These are phyloP conservation scores for Cranoglanis bouderius DNA, from an alignment of 2,113 vertebrate genomes.

Conservation along the genomic window DNA sequence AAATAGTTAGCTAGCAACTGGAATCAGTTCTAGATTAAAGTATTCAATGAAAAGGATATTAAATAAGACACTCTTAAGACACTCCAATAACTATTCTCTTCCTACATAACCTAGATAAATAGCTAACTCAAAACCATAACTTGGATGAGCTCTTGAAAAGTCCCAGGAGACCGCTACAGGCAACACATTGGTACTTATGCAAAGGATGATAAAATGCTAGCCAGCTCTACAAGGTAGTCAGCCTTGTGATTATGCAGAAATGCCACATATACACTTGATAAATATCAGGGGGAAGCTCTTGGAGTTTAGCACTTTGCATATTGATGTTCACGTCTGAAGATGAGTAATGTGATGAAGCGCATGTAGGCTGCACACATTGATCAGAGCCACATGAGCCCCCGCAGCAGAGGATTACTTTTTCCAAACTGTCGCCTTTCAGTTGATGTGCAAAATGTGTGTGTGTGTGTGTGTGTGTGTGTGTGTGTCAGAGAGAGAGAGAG, in stretches of 20 bases:
- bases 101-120: slow-evolving; percentile 3
- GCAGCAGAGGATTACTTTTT: slow-evolving; percentile 40
- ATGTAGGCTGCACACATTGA: slow-evolving; percentile 19
- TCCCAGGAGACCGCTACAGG: not conserved
- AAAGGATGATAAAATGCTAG: slow-evolving; percentile 24
- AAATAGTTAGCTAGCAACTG: not conserved
- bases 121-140: not conserved
- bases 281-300: slow-evolving; percentile 33
- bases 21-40: not conserved
- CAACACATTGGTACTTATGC: slow-evolving; percentile 17
- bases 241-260: slow-evolving; percentile 32
- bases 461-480: not conserved
- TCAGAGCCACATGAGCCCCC: not conserved
- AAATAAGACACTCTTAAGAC: not conserved
- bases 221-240: slow-evolving; percentile 18
- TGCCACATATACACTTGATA: slow-evolving; percentile 32
- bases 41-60: not conserved
- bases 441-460: slow-evolving; percentile 39
- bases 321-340: slow-evolving; percentile 8
- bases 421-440: slow-evolving; percentile 5
- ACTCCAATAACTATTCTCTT: not conserved
- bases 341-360: slow-evolving; percentile 19
- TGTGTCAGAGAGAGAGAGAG: slow-evolving; percentile 6
- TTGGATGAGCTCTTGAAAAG: slow-evolving; percentile 9
- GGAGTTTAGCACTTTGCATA: slow-evolving; percentile 28